Evolutionary conservation across 2,113 vertebrate species (phyloP).

Genomic region (Cacatua alba): DNA sequence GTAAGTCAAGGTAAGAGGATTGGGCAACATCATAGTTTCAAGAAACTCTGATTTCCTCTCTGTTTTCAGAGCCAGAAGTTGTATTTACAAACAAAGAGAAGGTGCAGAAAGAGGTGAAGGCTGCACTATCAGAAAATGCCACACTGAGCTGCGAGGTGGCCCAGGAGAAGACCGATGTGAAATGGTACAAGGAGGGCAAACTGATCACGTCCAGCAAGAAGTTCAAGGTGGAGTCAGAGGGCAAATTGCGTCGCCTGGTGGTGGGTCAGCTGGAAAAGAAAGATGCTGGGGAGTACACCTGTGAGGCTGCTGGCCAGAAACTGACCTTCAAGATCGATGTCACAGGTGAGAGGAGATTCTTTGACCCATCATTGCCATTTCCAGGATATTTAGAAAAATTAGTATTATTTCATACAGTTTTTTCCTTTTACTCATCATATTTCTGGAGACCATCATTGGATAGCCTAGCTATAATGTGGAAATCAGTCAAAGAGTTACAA

Average conservation of each 20-base stretch:
- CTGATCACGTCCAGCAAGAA: background rate
- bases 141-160: background rate
- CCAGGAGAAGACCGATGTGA: background rate
- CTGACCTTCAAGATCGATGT: background rate
- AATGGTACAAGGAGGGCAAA: conserved; percentile 13
- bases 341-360: background rate
- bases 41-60: too few species aligned
- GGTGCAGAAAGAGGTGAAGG: conserved; percentile 71
- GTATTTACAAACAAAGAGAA: too few species aligned
- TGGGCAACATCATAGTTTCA: too few species aligned
- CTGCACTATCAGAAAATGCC: conserved; percentile 53
- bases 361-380: background rate
- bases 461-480: background rate
- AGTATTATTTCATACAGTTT: accelerated
- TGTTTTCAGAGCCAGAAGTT: too few species aligned
- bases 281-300: conserved; percentile 81
- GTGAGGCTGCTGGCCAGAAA: conserved; percentile 71
- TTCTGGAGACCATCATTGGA: background rate
- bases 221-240: conserved; percentile 72
- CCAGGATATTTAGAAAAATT: background rate
- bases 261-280: conserved; percentile 79
- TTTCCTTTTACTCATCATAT: accelerated
- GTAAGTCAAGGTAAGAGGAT: too few species aligned
- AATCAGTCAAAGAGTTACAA: background rate
- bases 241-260: conserved; percentile 72